Percentiles rank a stretch among this genome's conserved stretches.
Evolutionary conservation across 1,140 invertebrate genomes (phyloP).

Genomic region (Eupeodes corollae): DNA sequence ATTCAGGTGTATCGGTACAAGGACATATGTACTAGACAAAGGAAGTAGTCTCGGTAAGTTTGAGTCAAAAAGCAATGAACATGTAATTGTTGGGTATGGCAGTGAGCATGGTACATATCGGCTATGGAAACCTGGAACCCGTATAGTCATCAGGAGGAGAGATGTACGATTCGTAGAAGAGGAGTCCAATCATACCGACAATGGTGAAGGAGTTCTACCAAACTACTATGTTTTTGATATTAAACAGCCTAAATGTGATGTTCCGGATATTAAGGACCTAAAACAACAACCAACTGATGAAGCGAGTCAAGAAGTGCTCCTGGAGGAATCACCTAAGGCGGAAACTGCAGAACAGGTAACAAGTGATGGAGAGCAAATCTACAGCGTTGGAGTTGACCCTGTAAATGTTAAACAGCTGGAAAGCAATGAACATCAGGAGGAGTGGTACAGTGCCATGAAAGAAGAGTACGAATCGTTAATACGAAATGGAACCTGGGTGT

Average conservation of each 20-base stretch:
- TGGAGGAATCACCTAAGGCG: background rate
- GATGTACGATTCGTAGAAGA: conserved; percentile 6
- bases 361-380: too few relatives aligned
- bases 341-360: background rate
- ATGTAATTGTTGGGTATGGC: conserved; percentile 6
- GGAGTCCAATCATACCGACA: background rate
- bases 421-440: background rate
- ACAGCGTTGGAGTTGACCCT: background rate
- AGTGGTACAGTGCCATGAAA: conserved; percentile 17
- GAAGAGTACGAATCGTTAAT: conserved; percentile 11
- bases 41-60: conserved; percentile 5
- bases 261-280: background rate
- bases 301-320: background rate
- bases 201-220: background rate
- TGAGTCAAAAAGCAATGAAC: conserved; percentile 1
- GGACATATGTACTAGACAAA: conserved; percentile 14
- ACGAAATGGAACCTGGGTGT: conserved; percentile 14
- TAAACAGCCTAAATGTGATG: background rate
- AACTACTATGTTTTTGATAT: background rate
- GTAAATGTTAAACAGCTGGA: background rate
- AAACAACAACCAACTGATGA: background rate
- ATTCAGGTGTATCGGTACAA: conserved; percentile 26
- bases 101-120: conserved; percentile 3
- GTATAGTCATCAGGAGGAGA: conserved; percentile 16
- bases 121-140: conserved; percentile 10